phyloP scores from a whole-genome alignment of 2,888 invertebrate genomes.

The Pammene aurita region DNA sequence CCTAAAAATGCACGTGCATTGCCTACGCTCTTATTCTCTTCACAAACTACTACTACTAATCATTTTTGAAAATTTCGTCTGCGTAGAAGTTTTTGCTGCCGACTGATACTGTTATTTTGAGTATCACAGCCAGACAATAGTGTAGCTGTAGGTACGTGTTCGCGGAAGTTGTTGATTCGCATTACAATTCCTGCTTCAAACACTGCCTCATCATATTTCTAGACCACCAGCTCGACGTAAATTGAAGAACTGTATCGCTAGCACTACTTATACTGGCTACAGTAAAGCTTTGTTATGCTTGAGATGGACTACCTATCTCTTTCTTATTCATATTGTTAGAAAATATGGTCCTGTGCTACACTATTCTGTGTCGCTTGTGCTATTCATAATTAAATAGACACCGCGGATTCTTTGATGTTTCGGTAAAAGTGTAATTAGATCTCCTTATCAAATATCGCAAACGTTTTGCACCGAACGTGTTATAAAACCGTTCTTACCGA shows the following conservation, averaged over 20 bases:
- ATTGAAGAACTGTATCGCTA: background rate
- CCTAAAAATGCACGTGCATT: no score
- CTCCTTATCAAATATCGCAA: constrained; percentile 24
- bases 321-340: background rate
- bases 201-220: constrained; percentile 3
- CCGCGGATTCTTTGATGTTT: constrained; percentile 16
- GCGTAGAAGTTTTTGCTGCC: background rate
- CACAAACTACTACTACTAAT: no score
- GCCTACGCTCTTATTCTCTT: no score
- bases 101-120: constrained; percentile 9
- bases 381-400: background rate
- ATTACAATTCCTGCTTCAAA: constrained; percentile 1
- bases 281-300: background rate
- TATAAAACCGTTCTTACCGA: constrained; percentile 25
- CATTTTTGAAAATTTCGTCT: no score
- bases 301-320: background rate
- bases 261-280: background rate
- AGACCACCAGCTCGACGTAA: constrained; percentile 2
- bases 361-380: background rate
- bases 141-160: background rate
- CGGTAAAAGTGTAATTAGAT: constrained; percentile 17
- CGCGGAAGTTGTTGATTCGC: constrained; percentile 9
- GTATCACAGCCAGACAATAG: background rate
- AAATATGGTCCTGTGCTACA: background rate
- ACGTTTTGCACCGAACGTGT: background rate